Conservation (phyloP, 2,888 invertebrate genomes). For the Tetanocera ferruginea region DNA sequence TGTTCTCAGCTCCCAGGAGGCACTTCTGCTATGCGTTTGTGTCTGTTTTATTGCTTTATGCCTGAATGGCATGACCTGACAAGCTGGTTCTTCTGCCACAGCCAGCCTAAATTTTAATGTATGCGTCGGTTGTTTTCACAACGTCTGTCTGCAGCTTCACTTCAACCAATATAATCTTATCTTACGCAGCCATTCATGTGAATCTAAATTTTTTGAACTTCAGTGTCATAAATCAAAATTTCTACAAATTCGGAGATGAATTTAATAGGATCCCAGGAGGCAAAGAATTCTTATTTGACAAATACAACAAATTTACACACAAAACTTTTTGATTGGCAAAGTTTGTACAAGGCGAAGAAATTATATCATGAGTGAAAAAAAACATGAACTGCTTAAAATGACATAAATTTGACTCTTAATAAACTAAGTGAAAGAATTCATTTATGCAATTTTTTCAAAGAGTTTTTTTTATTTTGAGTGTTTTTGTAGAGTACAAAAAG, state of each 20-base stretch:
- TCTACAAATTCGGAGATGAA: constrained; percentile 5
- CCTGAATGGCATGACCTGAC: not conserved
- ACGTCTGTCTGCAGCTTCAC: not conserved
- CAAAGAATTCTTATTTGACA: too few relatives aligned
- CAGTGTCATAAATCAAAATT: constrained; percentile 34
- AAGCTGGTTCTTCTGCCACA: not conserved
- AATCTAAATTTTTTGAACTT: constrained; percentile 24
- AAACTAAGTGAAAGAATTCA: too few relatives aligned
- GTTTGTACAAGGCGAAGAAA: too few relatives aligned
- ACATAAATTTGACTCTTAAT: too few relatives aligned
- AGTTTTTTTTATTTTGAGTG: too few relatives aligned
- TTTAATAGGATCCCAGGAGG: not conserved
- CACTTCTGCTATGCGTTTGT: not conserved
- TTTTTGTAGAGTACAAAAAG: too few relatives aligned
- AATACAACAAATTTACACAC: too few relatives aligned
- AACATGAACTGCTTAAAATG: too few relatives aligned
- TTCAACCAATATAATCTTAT: constrained; percentile 18
- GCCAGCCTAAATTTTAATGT: not conserved
- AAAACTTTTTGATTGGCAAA: too few relatives aligned
- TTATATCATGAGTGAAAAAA: too few relatives aligned
- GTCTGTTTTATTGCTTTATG: not conserved
- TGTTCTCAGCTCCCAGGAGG: too few relatives aligned
- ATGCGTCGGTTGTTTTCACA: not conserved
- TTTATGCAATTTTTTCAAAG: too few relatives aligned
- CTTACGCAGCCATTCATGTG: constrained; percentile 30